A percentile compares a stretch with the other conserved stretches of the same genome.
Evolutionary conservation across 2,888 invertebrate species (phyloP).

Genomic region (Ophion slaviceki): DNA sequence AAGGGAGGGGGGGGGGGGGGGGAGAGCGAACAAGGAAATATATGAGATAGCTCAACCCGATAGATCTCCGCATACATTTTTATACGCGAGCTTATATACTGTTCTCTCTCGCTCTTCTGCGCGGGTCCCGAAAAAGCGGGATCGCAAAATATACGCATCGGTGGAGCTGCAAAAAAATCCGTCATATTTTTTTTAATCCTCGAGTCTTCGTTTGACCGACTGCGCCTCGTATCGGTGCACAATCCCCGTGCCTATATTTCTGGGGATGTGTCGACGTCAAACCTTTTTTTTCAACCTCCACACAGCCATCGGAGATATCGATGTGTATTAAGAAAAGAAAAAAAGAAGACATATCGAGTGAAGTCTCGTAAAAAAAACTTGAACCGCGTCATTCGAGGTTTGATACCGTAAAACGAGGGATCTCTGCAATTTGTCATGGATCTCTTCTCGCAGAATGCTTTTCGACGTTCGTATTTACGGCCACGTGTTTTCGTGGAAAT

Average conservation of each 20-base stretch:
- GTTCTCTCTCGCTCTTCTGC: neutral
- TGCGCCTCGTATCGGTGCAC: neutral
- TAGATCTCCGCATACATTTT: slow-evolving; percentile 54
- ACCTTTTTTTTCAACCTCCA: neutral
- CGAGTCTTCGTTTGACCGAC: neutral
- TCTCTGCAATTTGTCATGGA: neutral
- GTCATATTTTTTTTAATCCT: slow-evolving; percentile 41
- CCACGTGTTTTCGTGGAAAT: neutral
- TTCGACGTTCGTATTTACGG: neutral
- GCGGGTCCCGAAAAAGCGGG: slow-evolving; percentile 3
- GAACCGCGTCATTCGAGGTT: neutral
- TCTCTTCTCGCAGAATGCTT: neutral
- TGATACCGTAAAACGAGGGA: neutral
- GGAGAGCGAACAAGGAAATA: slow-evolving; percentile 17
- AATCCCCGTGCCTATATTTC: neutral
- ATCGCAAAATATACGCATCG: slow-evolving; percentile 36
- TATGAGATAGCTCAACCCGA: slow-evolving; percentile 32
- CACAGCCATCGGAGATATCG: neutral
- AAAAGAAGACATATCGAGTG: neutral
- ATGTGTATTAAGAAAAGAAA: neutral
- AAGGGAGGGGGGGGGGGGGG: neutral
- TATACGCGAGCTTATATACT: neutral
- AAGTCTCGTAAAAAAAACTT: neutral
- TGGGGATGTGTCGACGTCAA: neutral
- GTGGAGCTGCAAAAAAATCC: slow-evolving; percentile 41